Base-by-base conservation (phyloP, 1,140 invertebrate species). In the Mycetomoellerius zeteki region DNA sequence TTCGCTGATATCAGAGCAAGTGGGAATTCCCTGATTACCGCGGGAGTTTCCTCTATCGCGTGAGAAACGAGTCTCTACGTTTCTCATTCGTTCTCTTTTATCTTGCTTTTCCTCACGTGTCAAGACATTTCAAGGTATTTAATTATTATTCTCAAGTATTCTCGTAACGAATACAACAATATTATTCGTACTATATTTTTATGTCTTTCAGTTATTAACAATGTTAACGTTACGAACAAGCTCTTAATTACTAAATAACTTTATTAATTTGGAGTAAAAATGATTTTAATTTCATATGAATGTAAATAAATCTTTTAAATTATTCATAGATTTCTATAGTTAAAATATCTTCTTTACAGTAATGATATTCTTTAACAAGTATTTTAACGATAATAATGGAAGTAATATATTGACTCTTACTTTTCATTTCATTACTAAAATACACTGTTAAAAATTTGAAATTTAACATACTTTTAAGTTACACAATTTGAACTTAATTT, bases 41-140 rank as follows among this genome's bases (percentile, higher is more conserved):
- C 37, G 33, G 30, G 54, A 82, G 7, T 82, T 82, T 82, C 54
- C 37, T 84, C 0, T n/a, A 24, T 84, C 54, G 54, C 19, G 14
- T 19, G 14, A 58, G 19, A 10, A 43, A 10, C 37, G 24, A 52
- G 5, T 50, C 10, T 21, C 5, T 5, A 65, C 19, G 3, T 65
- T 5, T 21, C 21, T 52, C 10, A 47, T 77, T 24, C 8, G 3
- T 65, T n/a, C 1, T 12, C n/a, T 16, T 16, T 47, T 12, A 33
- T 24, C 10, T 3, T 19, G 10, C 14, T 50, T 65, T 54, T 73
- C 2, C 69, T 60, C 37, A 21, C 0, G 3, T 16, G 6, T 10
- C 6, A 71, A 56, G n/a, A 56, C 0, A 3, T 21, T 21, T 37
- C 10, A 37, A 71, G 43, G 6, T 8, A 14, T 21, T 60, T 60